Evolutionary conservation across 2,888 invertebrate genomes (phyloP).

Genomic region (Octonoba sinensis): DNA sequence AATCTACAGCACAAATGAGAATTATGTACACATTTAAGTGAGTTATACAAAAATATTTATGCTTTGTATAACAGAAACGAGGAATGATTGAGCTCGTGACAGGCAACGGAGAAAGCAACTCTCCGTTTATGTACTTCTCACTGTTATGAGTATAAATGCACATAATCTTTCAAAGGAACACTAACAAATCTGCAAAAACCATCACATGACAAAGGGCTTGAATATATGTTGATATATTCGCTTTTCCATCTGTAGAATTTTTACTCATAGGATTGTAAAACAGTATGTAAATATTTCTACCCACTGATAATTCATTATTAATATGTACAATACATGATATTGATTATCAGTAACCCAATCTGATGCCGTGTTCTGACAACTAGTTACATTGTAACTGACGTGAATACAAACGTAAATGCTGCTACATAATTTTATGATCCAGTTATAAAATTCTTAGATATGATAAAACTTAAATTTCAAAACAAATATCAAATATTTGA

Average conservation of each 20-base stretch:
- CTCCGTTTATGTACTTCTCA: constrained; percentile 56
- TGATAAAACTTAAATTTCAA: too few relatives aligned
- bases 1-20: constrained; percentile 59
- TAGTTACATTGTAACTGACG: too few relatives aligned
- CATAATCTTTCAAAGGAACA: constrained; percentile 33
- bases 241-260: not conserved
- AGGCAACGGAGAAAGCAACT: constrained; percentile 52
- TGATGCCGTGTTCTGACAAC: not conserved
- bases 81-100: constrained; percentile 63
- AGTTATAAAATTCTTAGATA: too few relatives aligned
- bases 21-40: constrained; percentile 59
- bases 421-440: too few relatives aligned
- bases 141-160: constrained; percentile 60
- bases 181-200: constrained; percentile 20
- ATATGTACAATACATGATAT: constrained; percentile 27
- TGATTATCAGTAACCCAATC: constrained; percentile 15
- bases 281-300: constrained; percentile 28
- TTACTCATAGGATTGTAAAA: too few relatives aligned
- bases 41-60: constrained; percentile 65
- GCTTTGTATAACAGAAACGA: constrained; percentile 63
- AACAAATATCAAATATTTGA: too few relatives aligned
- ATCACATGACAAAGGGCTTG: not conserved
- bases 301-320: constrained; percentile 19
- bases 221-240: constrained; percentile 5
- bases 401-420: too few relatives aligned